Conservation (phyloP, 2,113 vertebrate species). For the Pomatostomus ruficeps region DNA sequence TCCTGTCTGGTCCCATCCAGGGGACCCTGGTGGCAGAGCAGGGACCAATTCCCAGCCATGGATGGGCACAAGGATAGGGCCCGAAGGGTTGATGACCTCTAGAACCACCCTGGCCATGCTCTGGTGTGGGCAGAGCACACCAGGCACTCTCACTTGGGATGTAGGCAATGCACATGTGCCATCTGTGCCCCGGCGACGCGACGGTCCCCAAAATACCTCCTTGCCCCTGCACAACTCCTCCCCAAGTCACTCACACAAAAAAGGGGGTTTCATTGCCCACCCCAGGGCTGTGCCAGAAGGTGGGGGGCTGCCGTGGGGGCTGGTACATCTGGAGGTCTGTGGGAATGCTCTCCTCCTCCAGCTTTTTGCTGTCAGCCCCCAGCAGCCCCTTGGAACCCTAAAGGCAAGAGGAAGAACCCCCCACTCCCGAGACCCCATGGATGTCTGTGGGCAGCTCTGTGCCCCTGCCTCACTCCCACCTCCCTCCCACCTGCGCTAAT, state of each 20-base stretch:
- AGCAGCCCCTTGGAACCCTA: background rate
- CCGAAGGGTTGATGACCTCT: background rate
- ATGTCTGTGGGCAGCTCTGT: background rate
- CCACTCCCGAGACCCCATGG: fast-evolving
- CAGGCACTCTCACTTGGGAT: background rate
- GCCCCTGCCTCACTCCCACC: background rate
- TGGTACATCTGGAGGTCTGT: fast-evolving
- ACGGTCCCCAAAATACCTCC: background rate
- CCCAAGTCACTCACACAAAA: background rate
- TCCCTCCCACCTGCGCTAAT: background rate
- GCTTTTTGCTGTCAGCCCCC: background rate
- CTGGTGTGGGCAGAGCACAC: background rate
- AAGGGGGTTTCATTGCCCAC: background rate
- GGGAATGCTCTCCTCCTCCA: background rate
- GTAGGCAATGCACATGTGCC: fast-evolving
- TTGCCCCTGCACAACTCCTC: background rate
- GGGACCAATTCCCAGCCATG: background rate
- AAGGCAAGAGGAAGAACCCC: background rate
- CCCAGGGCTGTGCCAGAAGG: background rate
- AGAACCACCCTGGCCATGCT: background rate
- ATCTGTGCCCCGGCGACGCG: background rate
- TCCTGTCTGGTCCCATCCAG: background rate
- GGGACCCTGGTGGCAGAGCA: background rate
- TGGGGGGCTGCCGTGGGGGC: fast-evolving
- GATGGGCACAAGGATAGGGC: background rate